Evolutionary conservation across 2,113 vertebrate genomes (phyloP).

Genomic region (Elanoides forficatus): DNA sequence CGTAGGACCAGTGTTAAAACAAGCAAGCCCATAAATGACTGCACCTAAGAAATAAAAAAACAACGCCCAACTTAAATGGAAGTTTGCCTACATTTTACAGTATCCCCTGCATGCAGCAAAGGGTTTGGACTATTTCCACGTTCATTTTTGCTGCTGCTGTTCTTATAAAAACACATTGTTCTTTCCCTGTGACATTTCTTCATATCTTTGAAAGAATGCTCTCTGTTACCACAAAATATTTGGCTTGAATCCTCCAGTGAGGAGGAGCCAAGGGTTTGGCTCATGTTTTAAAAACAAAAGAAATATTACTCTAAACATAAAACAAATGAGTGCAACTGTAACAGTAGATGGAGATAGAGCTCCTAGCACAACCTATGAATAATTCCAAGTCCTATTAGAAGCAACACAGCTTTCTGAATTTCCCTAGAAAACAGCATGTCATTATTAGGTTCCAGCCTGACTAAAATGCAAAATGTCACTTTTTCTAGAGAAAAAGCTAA

Average conservation of each 20-base stretch:
- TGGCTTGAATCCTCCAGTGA: neutral
- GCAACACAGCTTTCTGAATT: conserved; percentile 17
- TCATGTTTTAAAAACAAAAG: conserved; percentile 9
- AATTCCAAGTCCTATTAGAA: conserved; percentile 15
- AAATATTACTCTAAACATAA: neutral
- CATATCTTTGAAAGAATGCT: neutral
- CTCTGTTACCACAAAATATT: neutral
- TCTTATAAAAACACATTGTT: neutral
- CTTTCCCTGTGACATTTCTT: neutral
- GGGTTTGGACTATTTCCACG: neutral
- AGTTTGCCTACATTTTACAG: neutral
- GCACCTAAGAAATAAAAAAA: neutral
- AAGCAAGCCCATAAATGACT: neutral
- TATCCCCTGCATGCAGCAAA: neutral
- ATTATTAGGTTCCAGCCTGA: neutral
- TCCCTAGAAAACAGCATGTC: conserved; percentile 22
- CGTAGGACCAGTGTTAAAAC: neutral
- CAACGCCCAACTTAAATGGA: neutral
- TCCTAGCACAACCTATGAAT: conserved; percentile 44
- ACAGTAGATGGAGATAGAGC: conserved; percentile 56
- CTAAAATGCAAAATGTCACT: conserved; percentile 18
- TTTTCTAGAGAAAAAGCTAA: neutral
- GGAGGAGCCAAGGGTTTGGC: neutral
- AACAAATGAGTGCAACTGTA: conserved; percentile 21
- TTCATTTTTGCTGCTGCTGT: neutral